Evolutionary conservation across 2,113 vertebrate genomes (phyloP).

Genomic region (Lates calcarifer): DNA sequence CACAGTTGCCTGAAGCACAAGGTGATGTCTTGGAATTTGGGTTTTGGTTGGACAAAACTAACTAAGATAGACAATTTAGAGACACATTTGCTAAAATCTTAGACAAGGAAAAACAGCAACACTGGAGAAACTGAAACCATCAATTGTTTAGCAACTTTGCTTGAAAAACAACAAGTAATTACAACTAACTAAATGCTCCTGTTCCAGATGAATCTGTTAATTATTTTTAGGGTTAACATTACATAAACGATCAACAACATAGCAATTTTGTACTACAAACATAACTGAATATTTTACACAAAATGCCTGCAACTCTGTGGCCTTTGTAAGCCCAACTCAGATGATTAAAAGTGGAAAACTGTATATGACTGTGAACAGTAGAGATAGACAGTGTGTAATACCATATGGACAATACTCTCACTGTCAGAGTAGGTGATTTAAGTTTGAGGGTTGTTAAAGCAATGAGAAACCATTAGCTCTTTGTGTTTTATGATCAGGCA

Average conservation of each 20-base stretch:
- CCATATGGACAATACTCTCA: not conserved
- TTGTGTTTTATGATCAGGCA: conserved; percentile 10
- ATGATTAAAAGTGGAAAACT: conserved; percentile 5
- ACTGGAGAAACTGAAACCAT: too few species aligned
- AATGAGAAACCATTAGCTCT: conserved; percentile 24
- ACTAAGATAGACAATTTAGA: not conserved
- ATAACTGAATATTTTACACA: too few species aligned
- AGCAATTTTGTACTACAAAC: too few species aligned
- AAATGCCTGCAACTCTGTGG: not conserved
- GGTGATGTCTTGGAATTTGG: not conserved
- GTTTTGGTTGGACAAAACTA: too few species aligned
- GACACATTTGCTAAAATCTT: too few species aligned
- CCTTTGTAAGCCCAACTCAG: conserved; percentile 22
- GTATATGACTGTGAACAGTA: not conserved
- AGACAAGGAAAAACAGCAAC: too few species aligned
- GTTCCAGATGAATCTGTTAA: too few species aligned
- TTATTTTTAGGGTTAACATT: too few species aligned
- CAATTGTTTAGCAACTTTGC: too few species aligned
- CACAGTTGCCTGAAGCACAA: not conserved
- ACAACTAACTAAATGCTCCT: too few species aligned
- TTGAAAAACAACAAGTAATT: too few species aligned
- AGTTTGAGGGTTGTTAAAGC: conserved; percentile 29
- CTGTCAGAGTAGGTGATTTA: not conserved
- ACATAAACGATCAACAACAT: too few species aligned
- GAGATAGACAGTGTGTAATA: not conserved